Evolutionary conservation across 2,888 invertebrate genomes (phyloP).

Genomic region (Pheosia gnoma): DNA sequence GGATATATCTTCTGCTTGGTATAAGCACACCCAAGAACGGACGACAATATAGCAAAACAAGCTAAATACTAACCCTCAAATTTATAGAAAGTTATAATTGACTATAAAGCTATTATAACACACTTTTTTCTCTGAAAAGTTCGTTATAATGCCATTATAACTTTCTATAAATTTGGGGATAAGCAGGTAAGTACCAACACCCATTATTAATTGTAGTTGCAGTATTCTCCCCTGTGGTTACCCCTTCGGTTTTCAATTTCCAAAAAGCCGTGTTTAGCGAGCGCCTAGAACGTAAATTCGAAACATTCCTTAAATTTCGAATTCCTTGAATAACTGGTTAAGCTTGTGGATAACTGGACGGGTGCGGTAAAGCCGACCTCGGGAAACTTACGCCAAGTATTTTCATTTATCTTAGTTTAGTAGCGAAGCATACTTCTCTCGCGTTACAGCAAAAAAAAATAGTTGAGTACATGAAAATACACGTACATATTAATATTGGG

Average conservation of each 20-base stretch:
- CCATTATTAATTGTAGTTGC: slow-evolving; percentile 16
- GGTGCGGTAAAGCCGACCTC: slow-evolving; percentile 29
- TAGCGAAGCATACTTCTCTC: slow-evolving; percentile 11
- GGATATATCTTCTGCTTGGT: no score
- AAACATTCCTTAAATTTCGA: slow-evolving; percentile 54
- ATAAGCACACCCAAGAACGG: no score
- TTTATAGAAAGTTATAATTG: no score
- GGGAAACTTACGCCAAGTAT: slow-evolving; percentile 42
- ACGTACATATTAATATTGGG: no score
- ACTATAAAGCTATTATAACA: no score
- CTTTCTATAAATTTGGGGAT: no score
- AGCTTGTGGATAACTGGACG: slow-evolving; percentile 45
- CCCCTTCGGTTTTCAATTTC: slow-evolving; percentile 34
- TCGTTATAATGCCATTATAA: no score
- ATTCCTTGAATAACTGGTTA: slow-evolving; percentile 48
- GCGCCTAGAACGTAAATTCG: slow-evolving; percentile 39
- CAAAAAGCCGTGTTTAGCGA: slow-evolving; percentile 32
- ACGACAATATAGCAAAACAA: no score
- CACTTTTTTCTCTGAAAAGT: no score
- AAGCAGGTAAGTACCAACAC: not conserved
- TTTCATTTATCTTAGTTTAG: slow-evolving; percentile 43
- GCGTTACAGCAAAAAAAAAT: not conserved
- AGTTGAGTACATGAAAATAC: not conserved
- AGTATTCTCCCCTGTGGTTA: slow-evolving; percentile 25
- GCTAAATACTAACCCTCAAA: not conserved